Conservation (phyloP, 1,140 invertebrate species). For the Teleogryllus occipitalis region DNA sequence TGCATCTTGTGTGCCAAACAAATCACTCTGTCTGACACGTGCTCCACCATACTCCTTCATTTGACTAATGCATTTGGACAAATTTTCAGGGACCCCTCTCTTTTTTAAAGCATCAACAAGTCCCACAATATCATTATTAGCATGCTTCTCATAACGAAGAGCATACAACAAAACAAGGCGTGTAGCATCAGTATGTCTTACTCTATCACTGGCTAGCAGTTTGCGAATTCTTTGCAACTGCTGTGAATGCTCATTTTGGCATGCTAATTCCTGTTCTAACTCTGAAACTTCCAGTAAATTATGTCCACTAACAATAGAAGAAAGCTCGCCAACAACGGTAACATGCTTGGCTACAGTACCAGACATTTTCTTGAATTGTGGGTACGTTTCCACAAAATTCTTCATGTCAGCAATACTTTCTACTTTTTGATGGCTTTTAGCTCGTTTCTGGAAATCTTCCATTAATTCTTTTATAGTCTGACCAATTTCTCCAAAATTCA, state of each 20-base stretch:
- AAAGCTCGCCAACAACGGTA: conserved; percentile 90
- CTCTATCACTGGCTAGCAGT: conserved; percentile 58
- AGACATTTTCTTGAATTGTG: conserved; percentile 98
- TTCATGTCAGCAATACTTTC: conserved; percentile 99
- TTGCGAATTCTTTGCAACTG: conserved; percentile 69
- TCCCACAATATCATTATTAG: conserved; percentile 71
- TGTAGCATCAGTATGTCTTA: conserved; percentile 70
- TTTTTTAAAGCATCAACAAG: conserved; percentile 65
- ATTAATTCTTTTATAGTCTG: conserved; percentile 94
- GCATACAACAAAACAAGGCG: conserved; percentile 90
- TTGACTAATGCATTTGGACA: conserved; percentile 53
- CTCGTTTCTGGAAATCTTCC: conserved; percentile 95
- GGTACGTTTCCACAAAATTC: conserved; percentile 96
- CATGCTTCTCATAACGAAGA: conserved; percentile 82
- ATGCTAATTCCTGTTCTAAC: conserved; percentile 91
- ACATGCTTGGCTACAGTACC: conserved; percentile 97
- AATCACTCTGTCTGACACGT: conserved; percentile 66
- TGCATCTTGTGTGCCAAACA: conserved; percentile 72
- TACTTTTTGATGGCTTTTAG: conserved; percentile 92
- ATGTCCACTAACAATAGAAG: conserved; percentile 67
- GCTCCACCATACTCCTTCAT: conserved; percentile 74
- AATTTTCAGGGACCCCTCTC: conserved; percentile 51
- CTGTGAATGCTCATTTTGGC: conserved; percentile 83
- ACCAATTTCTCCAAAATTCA: conserved; percentile 97
- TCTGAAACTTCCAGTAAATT: conserved; percentile 89